A percentile compares a stretch with the other conserved stretches of the same genome.
phyloP scores from a whole-genome alignment of 2,888 invertebrate species.

The Fabriciana adippe region DNA sequence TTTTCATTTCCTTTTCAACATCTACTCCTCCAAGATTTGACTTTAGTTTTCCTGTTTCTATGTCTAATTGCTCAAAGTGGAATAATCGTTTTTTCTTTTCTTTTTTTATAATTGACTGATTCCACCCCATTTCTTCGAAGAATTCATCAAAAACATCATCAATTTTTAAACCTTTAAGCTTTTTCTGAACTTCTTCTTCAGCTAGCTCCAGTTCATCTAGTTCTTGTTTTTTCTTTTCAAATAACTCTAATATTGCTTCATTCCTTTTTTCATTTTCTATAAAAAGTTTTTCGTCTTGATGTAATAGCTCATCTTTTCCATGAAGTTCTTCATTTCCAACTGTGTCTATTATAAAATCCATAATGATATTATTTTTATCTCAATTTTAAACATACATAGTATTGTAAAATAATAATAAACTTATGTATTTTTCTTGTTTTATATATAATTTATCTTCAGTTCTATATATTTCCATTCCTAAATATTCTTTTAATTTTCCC shows the following conservation, averaged over 20 bases:
- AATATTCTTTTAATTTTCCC: no score
- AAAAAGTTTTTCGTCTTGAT: constrained; percentile 61
- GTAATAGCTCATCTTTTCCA: constrained; percentile 57
- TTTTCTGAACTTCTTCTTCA: constrained; percentile 61
- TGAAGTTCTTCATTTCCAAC: constrained; percentile 74
- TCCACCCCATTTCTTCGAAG: constrained; percentile 73
- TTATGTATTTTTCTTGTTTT: not conserved
- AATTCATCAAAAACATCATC: constrained; percentile 66
- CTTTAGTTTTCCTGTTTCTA: constrained; percentile 69
- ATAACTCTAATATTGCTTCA: constrained; percentile 58
- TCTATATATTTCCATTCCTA: no score
- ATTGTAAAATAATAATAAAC: not conserved
- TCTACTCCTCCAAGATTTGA: constrained; percentile 69
- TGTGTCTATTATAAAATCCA: constrained; percentile 84
- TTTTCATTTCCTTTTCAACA: constrained; percentile 83
- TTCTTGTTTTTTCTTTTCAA: constrained; percentile 65
- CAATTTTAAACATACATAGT: not conserved
- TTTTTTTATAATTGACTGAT: constrained; percentile 56
- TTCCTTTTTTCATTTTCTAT: constrained; percentile 63
- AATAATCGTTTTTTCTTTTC: constrained; percentile 55
- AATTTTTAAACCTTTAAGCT: constrained; percentile 62
- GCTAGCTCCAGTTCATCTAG: constrained; percentile 54
- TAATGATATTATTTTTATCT: constrained; percentile 43
- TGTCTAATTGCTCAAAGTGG: constrained; percentile 65
- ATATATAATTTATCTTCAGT: no score